phyloP scores from a whole-genome alignment of 2,113 vertebrate species.

The Lasiurus borealis region DNA sequence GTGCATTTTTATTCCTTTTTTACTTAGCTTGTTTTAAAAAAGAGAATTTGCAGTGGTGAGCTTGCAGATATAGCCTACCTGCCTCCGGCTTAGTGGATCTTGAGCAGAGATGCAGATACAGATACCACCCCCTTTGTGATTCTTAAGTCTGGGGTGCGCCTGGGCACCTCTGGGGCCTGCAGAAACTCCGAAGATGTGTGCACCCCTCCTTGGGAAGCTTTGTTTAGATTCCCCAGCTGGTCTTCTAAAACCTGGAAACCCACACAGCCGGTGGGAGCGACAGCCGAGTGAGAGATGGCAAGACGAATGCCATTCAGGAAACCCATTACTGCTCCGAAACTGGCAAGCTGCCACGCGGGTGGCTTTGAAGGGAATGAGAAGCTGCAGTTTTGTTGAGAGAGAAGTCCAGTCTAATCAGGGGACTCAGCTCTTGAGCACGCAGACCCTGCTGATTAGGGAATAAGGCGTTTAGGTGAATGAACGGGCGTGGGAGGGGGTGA shows the following conservation, averaged over 20 bases:
- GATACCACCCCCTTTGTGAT: neutral
- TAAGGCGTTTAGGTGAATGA: constrained; percentile 24
- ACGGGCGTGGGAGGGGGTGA: too few species aligned
- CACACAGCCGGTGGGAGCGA: neutral
- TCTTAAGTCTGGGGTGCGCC: neutral
- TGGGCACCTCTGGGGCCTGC: neutral
- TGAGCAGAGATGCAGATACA: neutral
- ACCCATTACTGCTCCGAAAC: constrained; percentile 20
- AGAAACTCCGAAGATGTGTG: neutral
- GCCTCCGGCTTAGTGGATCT: neutral
- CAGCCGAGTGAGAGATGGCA: constrained; percentile 7
- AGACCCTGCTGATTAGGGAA: constrained; percentile 18
- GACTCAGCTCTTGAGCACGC: neutral
- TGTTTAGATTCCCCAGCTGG: neutral
- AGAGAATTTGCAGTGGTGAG: constrained; percentile 9
- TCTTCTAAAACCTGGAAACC: constrained; percentile 47
- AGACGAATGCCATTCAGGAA: constrained; percentile 38
- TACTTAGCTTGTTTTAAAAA: neutral
- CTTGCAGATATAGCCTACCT: neutral
- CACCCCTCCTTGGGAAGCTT: neutral
- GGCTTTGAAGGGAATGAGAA: constrained; percentile 40
- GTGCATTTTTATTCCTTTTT: neutral
- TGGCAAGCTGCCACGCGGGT: constrained; percentile 24
- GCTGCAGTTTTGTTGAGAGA: constrained; percentile 48
- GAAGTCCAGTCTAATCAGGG: constrained; percentile 41